phyloP scores from a whole-genome alignment of 2,888 invertebrate genomes.

The Chorisops tibialis region DNA sequence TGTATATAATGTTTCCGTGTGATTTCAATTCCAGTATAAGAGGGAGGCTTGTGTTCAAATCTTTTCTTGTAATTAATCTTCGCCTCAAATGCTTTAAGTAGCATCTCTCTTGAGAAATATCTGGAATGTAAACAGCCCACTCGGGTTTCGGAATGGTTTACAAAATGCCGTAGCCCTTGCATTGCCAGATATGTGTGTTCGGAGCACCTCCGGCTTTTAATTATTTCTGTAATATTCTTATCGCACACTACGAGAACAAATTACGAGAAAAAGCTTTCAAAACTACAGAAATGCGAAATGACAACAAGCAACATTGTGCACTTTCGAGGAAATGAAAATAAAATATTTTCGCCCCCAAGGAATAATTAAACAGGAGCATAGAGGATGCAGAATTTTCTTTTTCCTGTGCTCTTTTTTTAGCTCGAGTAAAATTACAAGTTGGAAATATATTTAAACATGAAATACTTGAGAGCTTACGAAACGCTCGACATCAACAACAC shows the following conservation, averaged over 20 bases:
- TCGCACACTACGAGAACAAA: background rate
- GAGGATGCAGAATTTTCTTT: too few relatives aligned
- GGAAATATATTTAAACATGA: too few relatives aligned
- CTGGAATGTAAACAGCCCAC: background rate
- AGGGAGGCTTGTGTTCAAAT: too few relatives aligned
- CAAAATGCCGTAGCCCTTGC: background rate
- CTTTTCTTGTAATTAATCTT: too few relatives aligned
- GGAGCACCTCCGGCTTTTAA: slow-evolving; percentile 17
- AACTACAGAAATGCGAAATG: slow-evolving; percentile 2
- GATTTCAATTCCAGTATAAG: too few relatives aligned
- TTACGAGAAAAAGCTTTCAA: slow-evolving; percentile 16
- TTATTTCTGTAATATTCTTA: slow-evolving; percentile 19
- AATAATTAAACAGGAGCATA: slow-evolving; percentile 18
- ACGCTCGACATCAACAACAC: too few relatives aligned
- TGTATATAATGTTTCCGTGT: too few relatives aligned
- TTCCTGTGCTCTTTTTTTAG: too few relatives aligned
- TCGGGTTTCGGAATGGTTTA: background rate
- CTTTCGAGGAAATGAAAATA: slow-evolving; percentile 21
- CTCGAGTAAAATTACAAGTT: too few relatives aligned
- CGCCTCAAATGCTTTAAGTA: slow-evolving; percentile 1
- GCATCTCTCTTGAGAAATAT: slow-evolving; percentile 13
- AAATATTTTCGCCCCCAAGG: slow-evolving; percentile 11
- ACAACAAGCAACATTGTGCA: slow-evolving; percentile 6
- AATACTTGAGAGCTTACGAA: too few relatives aligned
- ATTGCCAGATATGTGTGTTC: slow-evolving; percentile 1